phyloP scores from a whole-genome alignment of 2,113 vertebrate genomes.

The Probosciger aterrimus region DNA sequence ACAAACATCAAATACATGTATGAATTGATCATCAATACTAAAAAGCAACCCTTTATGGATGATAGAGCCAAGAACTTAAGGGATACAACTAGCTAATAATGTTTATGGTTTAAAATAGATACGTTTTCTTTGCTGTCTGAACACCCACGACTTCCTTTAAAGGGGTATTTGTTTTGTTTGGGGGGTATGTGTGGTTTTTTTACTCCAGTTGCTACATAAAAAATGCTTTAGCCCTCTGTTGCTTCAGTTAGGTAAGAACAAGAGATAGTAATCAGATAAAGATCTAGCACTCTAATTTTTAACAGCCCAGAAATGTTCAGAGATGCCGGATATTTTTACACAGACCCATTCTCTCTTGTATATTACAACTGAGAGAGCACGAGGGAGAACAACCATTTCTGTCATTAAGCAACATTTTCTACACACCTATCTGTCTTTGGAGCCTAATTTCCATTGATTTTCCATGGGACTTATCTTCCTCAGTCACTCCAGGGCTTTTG shows the following conservation, averaged over 20 bases:
- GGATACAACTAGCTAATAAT: neutral
- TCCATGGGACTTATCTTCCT: conserved; percentile 4
- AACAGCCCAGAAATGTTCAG: neutral
- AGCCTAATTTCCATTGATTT: conserved; percentile 47
- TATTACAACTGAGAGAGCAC: neutral
- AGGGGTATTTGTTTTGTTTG: neutral
- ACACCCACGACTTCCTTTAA: neutral
- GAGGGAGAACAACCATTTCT: neutral
- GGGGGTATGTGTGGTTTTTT: neutral
- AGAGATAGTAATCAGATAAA: neutral
- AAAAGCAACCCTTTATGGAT: neutral
- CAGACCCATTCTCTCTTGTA: neutral
- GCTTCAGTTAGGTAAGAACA: neutral
- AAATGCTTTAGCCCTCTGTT: neutral
- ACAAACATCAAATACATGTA: neutral
- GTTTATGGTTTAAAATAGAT: neutral
- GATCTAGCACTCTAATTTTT: neutral
- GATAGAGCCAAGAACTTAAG: neutral
- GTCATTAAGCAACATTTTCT: conserved; percentile 45
- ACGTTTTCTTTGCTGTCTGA: neutral
- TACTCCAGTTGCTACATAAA: neutral
- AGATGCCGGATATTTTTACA: conserved; percentile 23
- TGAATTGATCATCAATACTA: neutral
- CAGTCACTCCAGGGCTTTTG: conserved; percentile 30
- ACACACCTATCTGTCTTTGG: conserved; percentile 19